Evolutionary conservation across 1,140 invertebrate species (phyloP).

Genomic region (Phymastichus coffea): DNA sequence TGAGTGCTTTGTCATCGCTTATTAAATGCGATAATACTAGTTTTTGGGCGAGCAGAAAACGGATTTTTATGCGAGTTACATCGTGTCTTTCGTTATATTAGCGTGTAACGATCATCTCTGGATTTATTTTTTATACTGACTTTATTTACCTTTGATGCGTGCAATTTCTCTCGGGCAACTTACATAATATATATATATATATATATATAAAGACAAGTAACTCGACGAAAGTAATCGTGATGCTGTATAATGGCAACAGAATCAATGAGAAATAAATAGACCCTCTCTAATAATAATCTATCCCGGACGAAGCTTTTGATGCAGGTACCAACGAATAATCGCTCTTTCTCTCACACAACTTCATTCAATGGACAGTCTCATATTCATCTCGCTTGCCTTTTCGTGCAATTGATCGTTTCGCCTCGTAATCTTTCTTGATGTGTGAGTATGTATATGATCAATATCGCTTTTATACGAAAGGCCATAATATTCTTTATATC

Average conservation of each 20-base stretch:
- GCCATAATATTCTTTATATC: constrained; percentile 16
- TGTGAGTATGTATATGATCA: too few species aligned
- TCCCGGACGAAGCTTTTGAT: constrained; percentile 20
- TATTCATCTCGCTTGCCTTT: not conserved
- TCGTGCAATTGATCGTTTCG: not conserved
- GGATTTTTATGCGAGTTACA: too few species aligned
- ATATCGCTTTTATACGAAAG: constrained; percentile 15
- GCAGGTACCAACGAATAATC: constrained; percentile 8
- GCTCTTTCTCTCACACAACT: not conserved
- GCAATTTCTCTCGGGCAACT: not conserved
- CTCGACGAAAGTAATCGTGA: constrained; percentile 7
- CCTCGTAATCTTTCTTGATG: not conserved
- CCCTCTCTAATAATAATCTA: not conserved
- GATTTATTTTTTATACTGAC: not conserved
- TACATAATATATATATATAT: constrained; percentile 5
- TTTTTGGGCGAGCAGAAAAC: too few species aligned
- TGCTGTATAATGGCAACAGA: not conserved
- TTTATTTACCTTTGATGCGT: constrained; percentile 17
- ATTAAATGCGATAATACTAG: too few species aligned
- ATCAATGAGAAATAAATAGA: not conserved
- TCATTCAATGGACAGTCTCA: not conserved
- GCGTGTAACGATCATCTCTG: constrained; percentile 19
- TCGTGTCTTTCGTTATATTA: not conserved
- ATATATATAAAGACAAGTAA: too few species aligned
- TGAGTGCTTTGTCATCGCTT: too few species aligned